phyloP scores from a whole-genome alignment of 2,113 vertebrate genomes.

The Cinclus mexicanus region DNA sequence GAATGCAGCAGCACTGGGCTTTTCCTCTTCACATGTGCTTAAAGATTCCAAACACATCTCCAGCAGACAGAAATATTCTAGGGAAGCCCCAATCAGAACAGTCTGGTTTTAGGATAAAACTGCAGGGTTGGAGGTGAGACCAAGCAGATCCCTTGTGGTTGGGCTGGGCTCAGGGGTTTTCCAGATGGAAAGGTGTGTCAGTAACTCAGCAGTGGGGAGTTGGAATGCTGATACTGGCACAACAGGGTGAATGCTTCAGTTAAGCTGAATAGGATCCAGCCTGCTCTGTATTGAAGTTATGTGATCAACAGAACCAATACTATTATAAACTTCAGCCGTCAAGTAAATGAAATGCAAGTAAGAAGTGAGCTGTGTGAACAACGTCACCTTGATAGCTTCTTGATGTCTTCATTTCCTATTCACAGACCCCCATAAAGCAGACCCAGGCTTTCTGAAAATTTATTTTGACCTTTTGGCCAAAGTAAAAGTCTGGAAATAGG shows the following conservation, averaged over 20 bases:
- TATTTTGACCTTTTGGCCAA: constrained; percentile 1
- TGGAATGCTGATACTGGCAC: not conserved
- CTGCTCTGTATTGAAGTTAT: not conserved
- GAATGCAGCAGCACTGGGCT: not conserved
- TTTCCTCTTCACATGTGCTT: not conserved
- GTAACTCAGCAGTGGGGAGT: accelerated
- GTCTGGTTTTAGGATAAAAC: not conserved
- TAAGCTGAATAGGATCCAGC: not conserved
- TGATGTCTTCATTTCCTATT: constrained; percentile 1
- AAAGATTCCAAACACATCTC: not conserved
- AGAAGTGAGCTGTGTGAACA: constrained; percentile 7
- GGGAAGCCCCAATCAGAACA: not conserved
- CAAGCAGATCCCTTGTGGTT: not conserved
- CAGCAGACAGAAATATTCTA: not conserved
- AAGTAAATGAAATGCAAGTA: not conserved
- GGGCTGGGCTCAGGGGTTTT: not conserved
- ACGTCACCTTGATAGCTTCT: not conserved
- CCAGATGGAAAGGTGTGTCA: not conserved
- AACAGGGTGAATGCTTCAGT: not conserved
- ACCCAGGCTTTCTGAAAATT: not conserved
- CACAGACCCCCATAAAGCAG: not conserved
- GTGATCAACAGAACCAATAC: not conserved
- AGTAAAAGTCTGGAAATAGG: not conserved
- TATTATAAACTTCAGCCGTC: not conserved
- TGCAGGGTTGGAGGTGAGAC: not conserved